Percentiles rank a stretch among this genome's conserved stretches.
Conservation (phyloP, 1,140 invertebrate genomes). For the Paralvinella palmiformis region DNA sequence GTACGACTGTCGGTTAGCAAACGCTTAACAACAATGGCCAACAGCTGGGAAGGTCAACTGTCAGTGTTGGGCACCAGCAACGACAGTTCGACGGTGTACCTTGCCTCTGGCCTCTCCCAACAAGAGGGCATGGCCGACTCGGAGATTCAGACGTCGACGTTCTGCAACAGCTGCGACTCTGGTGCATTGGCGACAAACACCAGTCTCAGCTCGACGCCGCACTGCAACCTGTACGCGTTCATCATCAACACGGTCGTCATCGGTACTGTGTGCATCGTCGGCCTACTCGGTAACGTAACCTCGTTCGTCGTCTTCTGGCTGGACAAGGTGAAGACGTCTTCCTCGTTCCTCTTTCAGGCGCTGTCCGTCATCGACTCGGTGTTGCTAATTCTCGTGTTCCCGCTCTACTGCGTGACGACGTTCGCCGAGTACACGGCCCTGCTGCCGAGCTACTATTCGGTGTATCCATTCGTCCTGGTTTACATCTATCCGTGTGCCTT, state of each 20-base stretch:
- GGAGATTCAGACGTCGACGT: too few relatives aligned
- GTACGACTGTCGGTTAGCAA: too few relatives aligned
- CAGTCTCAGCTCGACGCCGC: not conserved
- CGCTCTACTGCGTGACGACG: conserved; percentile 8
- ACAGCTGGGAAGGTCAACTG: too few relatives aligned
- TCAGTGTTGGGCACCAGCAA: too few relatives aligned
- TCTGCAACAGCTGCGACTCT: too few relatives aligned
- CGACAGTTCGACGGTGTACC: too few relatives aligned
- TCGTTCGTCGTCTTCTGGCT: conserved; percentile 13
- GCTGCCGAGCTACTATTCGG: conserved; percentile 2
- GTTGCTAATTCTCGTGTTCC: conserved; percentile 8
- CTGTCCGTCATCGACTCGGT: conserved; percentile 15
- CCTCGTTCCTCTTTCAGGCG: conserved; percentile 19
- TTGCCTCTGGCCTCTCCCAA: too few relatives aligned
- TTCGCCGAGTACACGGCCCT: conserved; percentile 2
- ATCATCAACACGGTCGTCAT: conserved; percentile 11
- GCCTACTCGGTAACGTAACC: conserved; percentile 17
- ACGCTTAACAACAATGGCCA: too few relatives aligned
- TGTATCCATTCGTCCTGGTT: not conserved
- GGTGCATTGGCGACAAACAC: too few relatives aligned
- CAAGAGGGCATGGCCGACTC: too few relatives aligned
- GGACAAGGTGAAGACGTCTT: conserved; percentile 18
- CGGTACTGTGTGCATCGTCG: conserved; percentile 12
- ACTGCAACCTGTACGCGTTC: conserved; percentile 18
- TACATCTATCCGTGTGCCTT: conserved; percentile 3